These are phyloP conservation scores for Psilanteris sp. DNA, from an alignment of 1,140 invertebrate genomes.

Conservation along the genomic window DNA sequence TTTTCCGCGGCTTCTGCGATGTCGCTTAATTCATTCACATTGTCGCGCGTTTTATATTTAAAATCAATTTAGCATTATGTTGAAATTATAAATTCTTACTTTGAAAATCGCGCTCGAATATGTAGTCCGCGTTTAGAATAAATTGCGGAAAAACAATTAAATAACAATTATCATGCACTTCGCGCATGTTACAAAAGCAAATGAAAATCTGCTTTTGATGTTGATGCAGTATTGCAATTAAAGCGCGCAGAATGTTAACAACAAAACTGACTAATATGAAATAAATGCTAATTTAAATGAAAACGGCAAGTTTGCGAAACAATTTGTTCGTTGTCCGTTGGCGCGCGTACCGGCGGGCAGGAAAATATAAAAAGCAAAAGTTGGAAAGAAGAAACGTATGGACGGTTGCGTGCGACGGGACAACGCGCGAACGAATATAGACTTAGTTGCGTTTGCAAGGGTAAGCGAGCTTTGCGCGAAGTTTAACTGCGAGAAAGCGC, in stretches of 20 bases:
- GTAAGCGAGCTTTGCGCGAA: conserved; percentile 38
- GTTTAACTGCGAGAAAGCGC: conserved; percentile 40
- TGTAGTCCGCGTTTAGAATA: no score
- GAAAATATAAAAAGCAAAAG: no score
- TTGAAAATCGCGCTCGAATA: no score
- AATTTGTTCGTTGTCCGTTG: conserved; percentile 31
- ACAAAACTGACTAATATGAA: conserved; percentile 33
- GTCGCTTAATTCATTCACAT: no score
- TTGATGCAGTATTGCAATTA: conserved; percentile 46
- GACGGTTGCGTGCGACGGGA: conserved; percentile 30
- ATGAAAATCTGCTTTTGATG: conserved; percentile 35
- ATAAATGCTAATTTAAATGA: conserved; percentile 22
- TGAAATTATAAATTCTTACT: no score
- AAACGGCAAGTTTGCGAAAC: conserved; percentile 42
- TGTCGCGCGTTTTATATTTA: no score
- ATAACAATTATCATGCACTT: conserved; percentile 56
- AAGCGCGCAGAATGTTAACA: conserved; percentile 52
- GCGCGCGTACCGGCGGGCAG: conserved; percentile 4
- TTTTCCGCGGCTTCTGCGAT: no score
- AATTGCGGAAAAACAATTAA: conserved; percentile 25
- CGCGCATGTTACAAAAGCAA: conserved; percentile 28
- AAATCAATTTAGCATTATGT: no score
- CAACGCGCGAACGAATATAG: conserved; percentile 37
- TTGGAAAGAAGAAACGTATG: no score
- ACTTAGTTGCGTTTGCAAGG: conserved; percentile 30